Evolutionary conservation across 2,797 vertebrate genomes (phyloP), one percentile per base, ranked within the genome.

Genomic region (Gouania willdenowi): DNA sequence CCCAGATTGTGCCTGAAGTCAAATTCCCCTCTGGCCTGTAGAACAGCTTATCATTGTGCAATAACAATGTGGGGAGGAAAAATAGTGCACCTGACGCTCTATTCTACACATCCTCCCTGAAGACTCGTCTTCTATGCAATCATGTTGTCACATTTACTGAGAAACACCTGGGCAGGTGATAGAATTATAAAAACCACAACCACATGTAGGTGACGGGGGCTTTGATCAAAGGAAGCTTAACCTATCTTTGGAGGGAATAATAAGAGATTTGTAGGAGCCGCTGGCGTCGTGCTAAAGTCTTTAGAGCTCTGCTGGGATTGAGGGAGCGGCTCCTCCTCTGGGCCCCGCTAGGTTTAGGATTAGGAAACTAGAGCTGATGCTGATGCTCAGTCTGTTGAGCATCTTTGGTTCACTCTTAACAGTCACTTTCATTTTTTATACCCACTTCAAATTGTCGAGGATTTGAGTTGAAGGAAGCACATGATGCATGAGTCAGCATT

Each of bases 1-100:
- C 64, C 71, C 65, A 73, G 53, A 78, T 75, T 78, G 66, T 0
- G 29, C 59, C 64, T 47, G 39, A 62, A 79, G 66, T 71, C 56
- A 76, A 63, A 80, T 57, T 43, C 61, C 58, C 50, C 19, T 39
- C 42, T 67, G 65, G 49, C 32, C 56, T 3, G 35, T 67, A 49
- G 70, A 81, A 83, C 57, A 59, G 69, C 74, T 71, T 66, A 76
- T 78, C 66, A 69, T 56, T 71, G 71, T 63, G 60, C 69, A 76
- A 74, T 82, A 81, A 75, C 67, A 66, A 64, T 72, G 69, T 73
- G 61, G 43, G 46, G 55, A 64, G 64, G 69, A n/a, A n/a, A n/a
- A 67, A 80, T 52, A 27, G 47, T 50, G 61, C 67, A 78, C 44
- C 68, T 60, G 47, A 71, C 43, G 15, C 66, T 52, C 49, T 44